Percentiles rank a stretch among this genome's conserved stretches.
These are phyloP conservation scores for Dendrolimus punctatus DNA, from an alignment of 1,140 invertebrate species.

Conservation along the genomic window DNA sequence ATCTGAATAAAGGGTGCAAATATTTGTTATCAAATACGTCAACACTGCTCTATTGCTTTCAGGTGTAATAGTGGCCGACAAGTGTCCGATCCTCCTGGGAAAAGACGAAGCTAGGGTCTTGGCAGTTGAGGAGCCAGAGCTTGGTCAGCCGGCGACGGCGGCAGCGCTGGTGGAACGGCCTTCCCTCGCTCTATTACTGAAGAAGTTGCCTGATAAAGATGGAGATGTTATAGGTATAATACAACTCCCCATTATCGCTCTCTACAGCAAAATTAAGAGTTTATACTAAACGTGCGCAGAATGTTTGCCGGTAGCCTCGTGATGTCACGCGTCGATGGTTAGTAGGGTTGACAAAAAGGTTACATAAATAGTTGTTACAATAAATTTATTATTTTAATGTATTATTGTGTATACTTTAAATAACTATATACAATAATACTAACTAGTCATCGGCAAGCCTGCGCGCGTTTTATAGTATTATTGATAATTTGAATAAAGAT, in stretches of 20 bases:
- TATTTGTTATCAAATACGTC: not conserved
- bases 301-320: too few species aligned
- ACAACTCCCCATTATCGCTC: not conserved
- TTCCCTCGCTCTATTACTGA: conserved; percentile 44
- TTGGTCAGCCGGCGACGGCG: conserved; percentile 21
- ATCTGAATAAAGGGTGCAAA: not conserved
- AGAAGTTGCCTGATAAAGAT: conserved; percentile 52
- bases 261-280: not conserved
- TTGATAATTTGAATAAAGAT: too few species aligned
- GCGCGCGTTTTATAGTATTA: too few species aligned
- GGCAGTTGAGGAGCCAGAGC: conserved; percentile 39
- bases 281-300: too few species aligned
- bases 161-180: conserved; percentile 43
- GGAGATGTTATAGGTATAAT: conserved; percentile 49
- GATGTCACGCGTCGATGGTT: too few species aligned
- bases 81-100: conserved; percentile 45
- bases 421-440: too few species aligned
- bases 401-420: too few species aligned
- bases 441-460: too few species aligned
- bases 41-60: conserved; percentile 7
- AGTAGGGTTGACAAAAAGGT: too few species aligned
- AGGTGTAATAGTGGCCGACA: conserved; percentile 56
- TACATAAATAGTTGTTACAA: too few species aligned
- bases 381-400: too few species aligned
- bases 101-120: conserved; percentile 37